Percentiles rank a stretch among this genome's conserved stretches.
Conservation (phyloP, 2,797 vertebrate genomes). For the Gobionotothen gibberifrons region DNA sequence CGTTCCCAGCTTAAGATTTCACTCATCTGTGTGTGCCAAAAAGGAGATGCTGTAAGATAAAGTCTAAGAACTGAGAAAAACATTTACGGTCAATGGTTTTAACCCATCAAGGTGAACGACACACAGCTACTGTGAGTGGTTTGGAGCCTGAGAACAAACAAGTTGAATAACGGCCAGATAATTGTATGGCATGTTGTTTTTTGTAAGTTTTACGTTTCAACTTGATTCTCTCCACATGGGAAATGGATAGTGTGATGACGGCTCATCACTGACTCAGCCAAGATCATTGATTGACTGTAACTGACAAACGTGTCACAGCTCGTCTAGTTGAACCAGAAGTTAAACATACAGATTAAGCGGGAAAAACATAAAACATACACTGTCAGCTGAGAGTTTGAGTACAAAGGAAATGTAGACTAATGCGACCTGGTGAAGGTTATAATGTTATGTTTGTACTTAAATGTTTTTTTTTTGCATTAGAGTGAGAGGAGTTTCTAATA, state of each 20-base stretch:
- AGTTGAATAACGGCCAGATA: slow-evolving; percentile 41
- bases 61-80: slow-evolving; percentile 18
- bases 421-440: background rate
- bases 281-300: slow-evolving; percentile 59
- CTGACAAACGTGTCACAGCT: slow-evolving; percentile 51
- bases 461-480: background rate
- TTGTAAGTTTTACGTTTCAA: slow-evolving; percentile 34
- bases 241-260: slow-evolving; percentile 49
- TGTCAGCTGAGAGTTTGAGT: background rate
- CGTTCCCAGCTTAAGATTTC: slow-evolving; percentile 16
- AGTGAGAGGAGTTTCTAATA: background rate
- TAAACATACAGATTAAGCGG: slow-evolving; percentile 12
- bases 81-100: slow-evolving; percentile 10
- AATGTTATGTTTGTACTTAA: background rate
- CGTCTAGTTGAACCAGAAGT: slow-evolving; percentile 45
- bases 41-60: slow-evolving; percentile 1
- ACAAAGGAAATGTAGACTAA: background rate
- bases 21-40: background rate
- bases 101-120: slow-evolving; percentile 6
- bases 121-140: slow-evolving; percentile 32
- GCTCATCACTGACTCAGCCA: slow-evolving; percentile 68
- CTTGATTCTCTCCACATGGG: slow-evolving; percentile 55
- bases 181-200: slow-evolving; percentile 48
- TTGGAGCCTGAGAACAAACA: slow-evolving; percentile 37
- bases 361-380: background rate